Conservation (phyloP, 2,797 vertebrate genomes). For the Aldrovandia affinis region DNA sequence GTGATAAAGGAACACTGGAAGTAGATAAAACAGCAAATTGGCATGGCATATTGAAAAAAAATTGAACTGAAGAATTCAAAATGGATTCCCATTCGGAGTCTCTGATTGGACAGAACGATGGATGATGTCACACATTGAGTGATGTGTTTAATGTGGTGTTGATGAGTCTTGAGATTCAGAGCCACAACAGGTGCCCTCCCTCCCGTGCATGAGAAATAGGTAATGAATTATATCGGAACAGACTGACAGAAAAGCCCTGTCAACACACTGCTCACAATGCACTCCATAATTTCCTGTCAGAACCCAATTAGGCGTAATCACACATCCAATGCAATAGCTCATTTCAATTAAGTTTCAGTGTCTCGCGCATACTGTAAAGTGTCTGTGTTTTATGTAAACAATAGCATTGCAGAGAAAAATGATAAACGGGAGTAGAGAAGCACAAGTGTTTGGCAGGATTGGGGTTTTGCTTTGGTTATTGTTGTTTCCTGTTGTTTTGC, state of each 20-base stretch:
- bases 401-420: neutral
- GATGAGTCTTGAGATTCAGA: conserved; percentile 51
- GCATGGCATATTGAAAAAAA: neutral
- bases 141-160: conserved; percentile 60
- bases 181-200: conserved; percentile 61
- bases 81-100: neutral
- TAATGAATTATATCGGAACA: conserved; percentile 41
- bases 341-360: conserved; percentile 43
- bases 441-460: neutral
- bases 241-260: neutral
- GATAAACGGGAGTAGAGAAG: neutral
- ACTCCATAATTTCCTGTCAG: conserved; percentile 55
- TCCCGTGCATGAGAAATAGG: conserved; percentile 50
- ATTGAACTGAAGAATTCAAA: neutral
- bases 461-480: conserved; percentile 28
- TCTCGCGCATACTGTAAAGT: conserved; percentile 39
- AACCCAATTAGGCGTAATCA: conserved; percentile 55
- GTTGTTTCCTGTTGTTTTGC: conserved; percentile 30
- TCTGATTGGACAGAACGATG: neutral
- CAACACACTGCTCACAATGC: neutral
- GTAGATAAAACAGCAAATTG: too few relatives aligned
- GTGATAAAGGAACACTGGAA: too few relatives aligned
- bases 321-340: conserved; percentile 56
- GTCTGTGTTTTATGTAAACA: conserved; percentile 17
- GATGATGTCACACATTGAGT: conserved; percentile 46